Percentiles rank a stretch among this genome's conserved stretches.
phyloP scores from a whole-genome alignment of 2,888 invertebrate genomes.

The Aplocera efformata region DNA sequence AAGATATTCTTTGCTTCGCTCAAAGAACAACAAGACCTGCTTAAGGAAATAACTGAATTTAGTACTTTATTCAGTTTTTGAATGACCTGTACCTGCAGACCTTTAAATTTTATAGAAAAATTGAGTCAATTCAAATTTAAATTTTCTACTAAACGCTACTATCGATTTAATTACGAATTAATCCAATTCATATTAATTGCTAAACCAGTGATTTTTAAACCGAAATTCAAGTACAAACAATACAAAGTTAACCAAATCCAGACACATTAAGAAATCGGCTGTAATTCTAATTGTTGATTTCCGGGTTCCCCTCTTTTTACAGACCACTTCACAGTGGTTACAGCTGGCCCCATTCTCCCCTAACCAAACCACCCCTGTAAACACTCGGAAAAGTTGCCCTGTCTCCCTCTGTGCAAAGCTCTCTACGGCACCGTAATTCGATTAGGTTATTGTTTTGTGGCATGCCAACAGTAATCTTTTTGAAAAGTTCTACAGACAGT shows the following conservation, averaged over 20 bases:
- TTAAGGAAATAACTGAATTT: too few relatives aligned
- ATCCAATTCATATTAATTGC: too few relatives aligned
- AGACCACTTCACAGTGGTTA: constrained; percentile 25
- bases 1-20: too few relatives aligned
- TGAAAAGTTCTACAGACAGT: constrained; percentile 14
- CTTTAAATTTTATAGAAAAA: too few relatives aligned
- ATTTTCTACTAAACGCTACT: too few relatives aligned
- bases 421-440: constrained; percentile 38
- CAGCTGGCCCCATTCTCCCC: constrained; percentile 24
- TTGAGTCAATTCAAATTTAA: too few relatives aligned
- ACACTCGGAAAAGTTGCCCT: constrained; percentile 19
- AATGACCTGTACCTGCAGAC: too few relatives aligned
- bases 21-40: too few relatives aligned
- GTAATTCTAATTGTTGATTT: constrained; percentile 24
- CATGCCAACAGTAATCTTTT: constrained; percentile 23
- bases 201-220: too few relatives aligned
- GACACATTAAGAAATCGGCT: constrained; percentile 14
- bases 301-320: constrained; percentile 23
- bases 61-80: too few relatives aligned
- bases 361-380: constrained; percentile 20
- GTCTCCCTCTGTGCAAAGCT: constrained; percentile 30
- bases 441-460: constrained; percentile 49
- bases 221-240: not conserved
- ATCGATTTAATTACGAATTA: too few relatives aligned
- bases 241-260: constrained; percentile 8